These are phyloP conservation scores for Doryteuthis pealeii DNA, from an alignment of 1,140 invertebrate species.

Conservation along the genomic window DNA sequence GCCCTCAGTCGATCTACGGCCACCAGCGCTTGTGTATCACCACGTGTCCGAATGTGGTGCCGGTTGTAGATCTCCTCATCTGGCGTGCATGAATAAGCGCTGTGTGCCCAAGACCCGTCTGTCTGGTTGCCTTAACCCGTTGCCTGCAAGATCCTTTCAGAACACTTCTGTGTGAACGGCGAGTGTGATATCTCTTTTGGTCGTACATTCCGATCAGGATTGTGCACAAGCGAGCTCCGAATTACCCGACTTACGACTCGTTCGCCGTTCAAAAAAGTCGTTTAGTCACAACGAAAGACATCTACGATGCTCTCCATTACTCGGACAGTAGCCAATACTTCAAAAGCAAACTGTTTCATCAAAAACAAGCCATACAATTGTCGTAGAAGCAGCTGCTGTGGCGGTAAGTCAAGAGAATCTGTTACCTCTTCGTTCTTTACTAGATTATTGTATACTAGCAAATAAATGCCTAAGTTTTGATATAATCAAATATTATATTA, in stretches of 20 bases:
- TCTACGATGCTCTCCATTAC: not conserved
- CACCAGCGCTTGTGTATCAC: constrained; percentile 30
- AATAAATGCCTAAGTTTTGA: no score
- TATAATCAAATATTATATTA: no score
- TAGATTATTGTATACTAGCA: no score
- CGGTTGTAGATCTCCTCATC: constrained; percentile 38
- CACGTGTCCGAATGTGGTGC: constrained; percentile 28
- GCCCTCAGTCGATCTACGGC: constrained; percentile 34
- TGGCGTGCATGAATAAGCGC: constrained; percentile 26
- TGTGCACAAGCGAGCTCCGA: not conserved
- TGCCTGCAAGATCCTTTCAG: not conserved
- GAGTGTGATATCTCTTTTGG: not conserved
- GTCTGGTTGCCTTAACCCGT: not conserved
- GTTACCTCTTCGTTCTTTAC: no score
- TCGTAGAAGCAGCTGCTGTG: not conserved
- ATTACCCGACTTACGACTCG: not conserved
- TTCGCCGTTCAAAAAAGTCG: not conserved
- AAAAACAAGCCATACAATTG: not conserved
- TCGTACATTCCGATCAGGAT: not conserved
- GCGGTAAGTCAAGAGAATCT: no score
- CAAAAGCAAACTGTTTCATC: no score
- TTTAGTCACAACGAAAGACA: not conserved
- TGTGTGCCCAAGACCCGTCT: not conserved
- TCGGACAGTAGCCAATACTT: not conserved
- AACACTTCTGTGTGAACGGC: not conserved